phyloP scores from a whole-genome alignment of 2,113 vertebrate species.

The Muscicapa adusta region DNA sequence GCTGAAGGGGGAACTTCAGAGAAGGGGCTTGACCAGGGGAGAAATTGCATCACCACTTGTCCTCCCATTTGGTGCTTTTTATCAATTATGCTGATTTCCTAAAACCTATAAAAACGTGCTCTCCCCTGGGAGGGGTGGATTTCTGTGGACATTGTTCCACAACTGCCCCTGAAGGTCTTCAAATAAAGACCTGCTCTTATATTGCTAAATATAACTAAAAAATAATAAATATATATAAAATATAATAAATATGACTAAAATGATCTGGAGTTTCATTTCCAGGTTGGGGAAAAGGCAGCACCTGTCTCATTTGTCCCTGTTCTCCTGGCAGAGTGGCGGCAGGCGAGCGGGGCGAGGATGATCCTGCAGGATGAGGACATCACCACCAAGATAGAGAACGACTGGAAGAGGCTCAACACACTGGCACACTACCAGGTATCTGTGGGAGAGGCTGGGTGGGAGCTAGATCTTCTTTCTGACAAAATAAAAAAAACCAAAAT shows the following conservation, averaged over 20 bases:
- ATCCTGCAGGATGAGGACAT: slow-evolving; percentile 83
- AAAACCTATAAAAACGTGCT: too few relatives aligned
- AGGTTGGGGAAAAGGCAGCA: neutral
- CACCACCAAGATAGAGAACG: slow-evolving; percentile 84
- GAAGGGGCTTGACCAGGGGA: neutral
- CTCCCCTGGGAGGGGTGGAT: too few relatives aligned
- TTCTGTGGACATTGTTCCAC: neutral
- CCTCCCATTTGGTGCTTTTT: too few relatives aligned
- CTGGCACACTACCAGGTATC: slow-evolving; percentile 76
- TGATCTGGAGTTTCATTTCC: neutral
- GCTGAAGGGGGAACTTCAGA: neutral
- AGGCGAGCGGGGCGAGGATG: slow-evolving; percentile 76
- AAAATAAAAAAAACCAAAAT: neutral
- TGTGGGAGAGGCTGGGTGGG: neutral
- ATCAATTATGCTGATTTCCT: neutral
- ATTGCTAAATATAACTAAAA: too few relatives aligned
- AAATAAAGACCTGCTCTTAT: rapidly evolving
- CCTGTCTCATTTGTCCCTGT: neutral
- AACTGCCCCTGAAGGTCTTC: neutral
- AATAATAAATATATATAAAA: too few relatives aligned
- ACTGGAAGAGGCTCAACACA: slow-evolving; percentile 82
- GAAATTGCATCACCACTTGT: neutral
- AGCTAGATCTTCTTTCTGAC: neutral
- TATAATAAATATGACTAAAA: neutral
- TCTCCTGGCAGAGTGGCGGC: slow-evolving; percentile 76